Evolutionary conservation across 2,797 vertebrate genomes (phyloP).

Genomic region (Pseudochromis fuscus): DNA sequence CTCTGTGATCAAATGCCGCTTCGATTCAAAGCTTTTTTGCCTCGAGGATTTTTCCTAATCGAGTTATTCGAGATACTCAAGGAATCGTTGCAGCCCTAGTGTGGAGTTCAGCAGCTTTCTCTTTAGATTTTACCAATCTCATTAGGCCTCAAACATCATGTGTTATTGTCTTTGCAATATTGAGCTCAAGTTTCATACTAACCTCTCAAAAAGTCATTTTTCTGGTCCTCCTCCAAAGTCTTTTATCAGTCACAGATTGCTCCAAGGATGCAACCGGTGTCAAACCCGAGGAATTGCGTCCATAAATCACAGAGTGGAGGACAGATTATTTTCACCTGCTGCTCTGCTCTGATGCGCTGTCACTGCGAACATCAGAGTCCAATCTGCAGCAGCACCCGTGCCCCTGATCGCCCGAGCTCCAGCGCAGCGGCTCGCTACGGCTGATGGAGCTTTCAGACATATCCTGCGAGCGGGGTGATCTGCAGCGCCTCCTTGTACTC

Average conservation of each 20-base stretch:
- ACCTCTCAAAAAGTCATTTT: conserved; percentile 15
- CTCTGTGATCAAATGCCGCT: too few relatives aligned
- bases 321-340: conserved; percentile 67
- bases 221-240: conserved; percentile 24
- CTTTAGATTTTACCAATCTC: conserved; percentile 9
- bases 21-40: too few relatives aligned
- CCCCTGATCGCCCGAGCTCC: conserved; percentile 38
- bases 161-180: neutral
- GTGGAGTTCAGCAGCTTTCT: neutral
- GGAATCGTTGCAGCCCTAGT: too few relatives aligned
- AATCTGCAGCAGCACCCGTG: conserved; percentile 31
- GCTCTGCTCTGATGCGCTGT: conserved; percentile 51
- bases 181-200: neutral
- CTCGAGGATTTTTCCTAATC: too few relatives aligned
- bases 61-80: too few relatives aligned
- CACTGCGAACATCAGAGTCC: conserved; percentile 50
- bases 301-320: conserved; percentile 51
- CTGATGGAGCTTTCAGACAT: conserved; percentile 53
- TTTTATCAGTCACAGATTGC: conserved; percentile 31
- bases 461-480: conserved; percentile 27
- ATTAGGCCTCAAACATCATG: conserved; percentile 3
- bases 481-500: conserved; percentile 30
- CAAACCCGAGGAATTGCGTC: conserved; percentile 49
- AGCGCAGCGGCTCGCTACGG: conserved; percentile 21
- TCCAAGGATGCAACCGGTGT: conserved; percentile 35